Conservation (phyloP, 1,140 invertebrate species). For the Ridgeia piscesae region DNA sequence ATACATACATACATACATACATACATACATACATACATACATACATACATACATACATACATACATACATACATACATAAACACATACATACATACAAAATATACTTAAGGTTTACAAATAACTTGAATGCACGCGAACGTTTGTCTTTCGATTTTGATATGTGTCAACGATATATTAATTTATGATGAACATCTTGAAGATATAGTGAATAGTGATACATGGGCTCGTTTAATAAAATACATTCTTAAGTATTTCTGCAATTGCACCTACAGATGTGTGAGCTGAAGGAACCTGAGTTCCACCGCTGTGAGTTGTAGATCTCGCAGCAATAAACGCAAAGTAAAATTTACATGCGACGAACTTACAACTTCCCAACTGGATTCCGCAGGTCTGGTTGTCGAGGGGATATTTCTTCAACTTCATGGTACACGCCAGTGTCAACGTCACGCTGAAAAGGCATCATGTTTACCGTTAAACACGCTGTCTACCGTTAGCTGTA, state of each 20-base stretch:
- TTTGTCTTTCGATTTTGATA: too few species aligned
- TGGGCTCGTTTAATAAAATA: neutral
- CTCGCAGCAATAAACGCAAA: neutral
- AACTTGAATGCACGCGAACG: too few species aligned
- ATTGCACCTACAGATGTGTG: neutral
- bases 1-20: too few species aligned
- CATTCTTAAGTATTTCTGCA: neutral
- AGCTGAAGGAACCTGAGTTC: neutral
- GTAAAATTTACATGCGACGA: neutral
- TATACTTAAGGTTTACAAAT: too few species aligned
- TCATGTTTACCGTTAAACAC: neutral
- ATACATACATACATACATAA: too few species aligned
- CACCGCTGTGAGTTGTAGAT: neutral
- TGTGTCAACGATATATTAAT: too few species aligned
- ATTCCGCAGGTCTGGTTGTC: conserved; percentile 31
- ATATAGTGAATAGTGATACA: neutral
- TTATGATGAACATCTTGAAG: too few species aligned
- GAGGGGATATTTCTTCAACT: conserved; percentile 30
- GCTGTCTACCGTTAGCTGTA: neutral
- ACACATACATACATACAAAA: too few species aligned
- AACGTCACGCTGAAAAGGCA: conserved; percentile 19
- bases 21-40: too few species aligned
- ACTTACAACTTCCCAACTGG: conserved; percentile 29
- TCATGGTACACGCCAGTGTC: conserved; percentile 26
- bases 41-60: too few species aligned